phyloP scores from a whole-genome alignment of 2,113 vertebrate genomes.

The Zosterops hypoxanthus region DNA sequence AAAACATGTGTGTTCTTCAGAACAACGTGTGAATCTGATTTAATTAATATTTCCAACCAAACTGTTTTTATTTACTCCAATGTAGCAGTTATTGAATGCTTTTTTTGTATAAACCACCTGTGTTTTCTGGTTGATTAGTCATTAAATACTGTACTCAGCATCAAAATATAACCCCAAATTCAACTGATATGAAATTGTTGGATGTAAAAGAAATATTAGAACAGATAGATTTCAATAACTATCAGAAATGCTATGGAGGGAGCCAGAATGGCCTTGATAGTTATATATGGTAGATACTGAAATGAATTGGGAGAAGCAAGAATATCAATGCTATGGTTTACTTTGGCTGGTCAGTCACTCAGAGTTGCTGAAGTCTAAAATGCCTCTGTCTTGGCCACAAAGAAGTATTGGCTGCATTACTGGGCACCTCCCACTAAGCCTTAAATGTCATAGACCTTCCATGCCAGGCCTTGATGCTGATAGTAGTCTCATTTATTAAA shows the following conservation, averaged over 20 bases:
- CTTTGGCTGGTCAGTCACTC: not conserved
- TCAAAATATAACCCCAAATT: not conserved
- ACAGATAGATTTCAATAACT: not conserved
- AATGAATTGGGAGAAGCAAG: not conserved
- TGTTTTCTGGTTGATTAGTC: slow-evolving; percentile 13
- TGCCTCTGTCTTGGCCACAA: not conserved
- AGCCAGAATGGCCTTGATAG: not conserved
- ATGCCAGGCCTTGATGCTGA: not conserved
- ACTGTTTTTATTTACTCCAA: not conserved
- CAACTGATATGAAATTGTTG: not conserved
- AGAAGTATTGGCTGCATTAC: not conserved
- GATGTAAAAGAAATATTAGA: not conserved
- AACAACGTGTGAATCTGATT: slow-evolving; percentile 1
- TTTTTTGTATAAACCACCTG: not conserved
- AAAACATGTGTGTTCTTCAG: not conserved
- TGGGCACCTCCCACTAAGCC: not conserved
- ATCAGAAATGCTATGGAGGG: not conserved
- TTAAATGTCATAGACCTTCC: not conserved
- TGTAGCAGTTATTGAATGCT: not conserved
- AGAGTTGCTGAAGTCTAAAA: not conserved
- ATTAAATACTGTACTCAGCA: not conserved
- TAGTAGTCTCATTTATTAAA: not conserved
- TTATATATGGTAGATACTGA: not conserved
- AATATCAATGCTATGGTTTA: not conserved
- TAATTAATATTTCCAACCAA: slow-evolving; percentile 18